These are phyloP conservation scores for Aphelinus certus DNA, from an alignment of 1,140 invertebrate genomes.

Conservation along the genomic window DNA sequence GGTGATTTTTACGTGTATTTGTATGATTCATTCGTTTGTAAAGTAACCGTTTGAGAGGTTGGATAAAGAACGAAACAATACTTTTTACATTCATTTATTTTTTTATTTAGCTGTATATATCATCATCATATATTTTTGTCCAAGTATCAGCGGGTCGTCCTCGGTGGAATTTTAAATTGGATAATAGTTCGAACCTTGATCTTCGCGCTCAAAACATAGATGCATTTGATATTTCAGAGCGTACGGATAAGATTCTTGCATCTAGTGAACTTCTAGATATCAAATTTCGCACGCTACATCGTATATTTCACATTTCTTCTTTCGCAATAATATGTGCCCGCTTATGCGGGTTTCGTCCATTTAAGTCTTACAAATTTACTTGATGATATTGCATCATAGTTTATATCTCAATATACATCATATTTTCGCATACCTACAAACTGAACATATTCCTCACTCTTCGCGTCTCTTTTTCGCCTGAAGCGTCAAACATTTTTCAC, in stretches of 20 bases:
- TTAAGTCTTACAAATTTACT: conserved; percentile 24
- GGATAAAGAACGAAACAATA: too few relatives aligned
- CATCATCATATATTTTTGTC: conserved; percentile 33
- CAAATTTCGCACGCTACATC: conserved; percentile 7
- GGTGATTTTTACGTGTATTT: too few relatives aligned
- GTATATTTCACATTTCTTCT: background rate
- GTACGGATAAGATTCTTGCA: too few relatives aligned
- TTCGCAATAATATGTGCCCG: background rate
- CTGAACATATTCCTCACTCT: too few relatives aligned
- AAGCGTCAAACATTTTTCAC: too few relatives aligned
- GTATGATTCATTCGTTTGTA: too few relatives aligned
- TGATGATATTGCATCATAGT: conserved; percentile 1
- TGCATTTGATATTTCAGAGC: too few relatives aligned
- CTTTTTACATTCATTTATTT: conserved; percentile 42
- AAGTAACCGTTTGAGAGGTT: too few relatives aligned
- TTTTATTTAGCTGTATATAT: conserved; percentile 42
- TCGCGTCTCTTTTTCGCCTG: too few relatives aligned
- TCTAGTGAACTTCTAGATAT: background rate
- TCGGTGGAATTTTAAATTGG: background rate
- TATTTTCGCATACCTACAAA: background rate
- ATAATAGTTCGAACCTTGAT: too few relatives aligned
- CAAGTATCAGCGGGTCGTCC: conserved; percentile 18
- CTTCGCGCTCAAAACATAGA: too few relatives aligned
- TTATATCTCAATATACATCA: conserved; percentile 11
- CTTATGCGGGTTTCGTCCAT: background rate